Conservation (phyloP, 2,888 invertebrate genomes). For the Camponotus fellah region DNA sequence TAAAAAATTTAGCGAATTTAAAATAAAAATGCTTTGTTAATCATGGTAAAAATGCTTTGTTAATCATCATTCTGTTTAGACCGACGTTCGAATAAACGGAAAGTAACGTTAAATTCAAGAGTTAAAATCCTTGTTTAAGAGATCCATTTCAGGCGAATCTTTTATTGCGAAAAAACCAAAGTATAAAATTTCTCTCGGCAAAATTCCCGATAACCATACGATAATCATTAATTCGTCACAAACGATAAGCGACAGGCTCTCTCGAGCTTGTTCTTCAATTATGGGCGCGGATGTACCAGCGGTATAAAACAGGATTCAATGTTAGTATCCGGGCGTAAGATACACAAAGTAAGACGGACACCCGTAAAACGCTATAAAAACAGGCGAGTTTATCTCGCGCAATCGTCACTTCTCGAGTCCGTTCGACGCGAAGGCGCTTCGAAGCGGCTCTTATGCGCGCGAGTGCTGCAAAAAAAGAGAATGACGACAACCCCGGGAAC, state of each 20-base stretch:
- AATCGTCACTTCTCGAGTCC: constrained; percentile 59
- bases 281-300: constrained; percentile 34
- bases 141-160: not conserved
- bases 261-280: constrained; percentile 43
- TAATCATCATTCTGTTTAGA: not conserved
- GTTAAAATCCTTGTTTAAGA: not conserved
- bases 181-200: constrained; percentile 6
- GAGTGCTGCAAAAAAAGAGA: constrained; percentile 34
- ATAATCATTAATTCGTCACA: constrained; percentile 30
- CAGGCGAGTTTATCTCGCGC: constrained; percentile 68
- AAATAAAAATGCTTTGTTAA: not conserved
- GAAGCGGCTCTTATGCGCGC: constrained; percentile 63
- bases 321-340: constrained; percentile 35
- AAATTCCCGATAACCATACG: constrained; percentile 17
- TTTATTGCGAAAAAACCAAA: not conserved
- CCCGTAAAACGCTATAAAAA: constrained; percentile 66
- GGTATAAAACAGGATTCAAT: constrained; percentile 51
- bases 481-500: constrained; percentile 31
- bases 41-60: not conserved
- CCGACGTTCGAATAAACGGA: too few relatives aligned
- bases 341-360: constrained; percentile 56
- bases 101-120: not conserved
- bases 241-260: not conserved
- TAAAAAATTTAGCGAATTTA: too few relatives aligned
- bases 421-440: constrained; percentile 56